Base-by-base conservation (phyloP, 2,797 vertebrate genomes). In the Cryptoblepharus egeriae region DNA sequence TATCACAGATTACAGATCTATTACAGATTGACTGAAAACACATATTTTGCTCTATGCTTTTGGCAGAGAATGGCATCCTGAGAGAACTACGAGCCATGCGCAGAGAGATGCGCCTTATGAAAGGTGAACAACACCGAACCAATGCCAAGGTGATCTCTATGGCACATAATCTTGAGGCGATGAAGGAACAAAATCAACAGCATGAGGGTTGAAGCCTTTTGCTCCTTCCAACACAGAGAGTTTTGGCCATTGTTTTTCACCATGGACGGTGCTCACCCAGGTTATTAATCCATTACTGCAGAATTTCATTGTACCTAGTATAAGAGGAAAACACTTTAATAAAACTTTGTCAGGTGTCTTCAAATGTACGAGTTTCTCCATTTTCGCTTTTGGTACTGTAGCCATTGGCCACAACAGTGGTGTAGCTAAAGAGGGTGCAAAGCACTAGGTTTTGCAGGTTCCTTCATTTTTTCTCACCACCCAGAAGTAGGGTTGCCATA, bases 41-140 rank as follows among this genome's bases (percentile, higher is more conserved):
- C 45, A 73, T 72, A 28, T 24, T 65, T 26, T 58, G 28, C 22
- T 30, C 1, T 58, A 3, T 65, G 10, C 68, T 72, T 37, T 75
- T 79, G 82, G 42, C 70, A 84, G 82, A 84, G 55, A 55, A 75
- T 61, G 32, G 77, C 39, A 75, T 84, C 63, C n/a, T 79, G 82
- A 67, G 82, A 79, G 82, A 84, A 69, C 32, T 84, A 57, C 77
- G 82, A 18, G 57, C 71, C 35, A 79, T 79, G 77, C 77, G 30
- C 49, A 84, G 82, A 61, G 82, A 84, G 42, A 67, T 84, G 70
- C 77, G 82, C 61, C 71, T 84, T 39, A 79, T 84, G 82, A 79
- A 84, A 74, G 30, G 77, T 2, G 82, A 84, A 52, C 82, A 84
- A 30, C 82, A 63, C 12, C 71, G 82, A 32, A 37, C 61, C 55